Percentiles rank a stretch among this genome's conserved stretches.
phyloP scores from a whole-genome alignment of 53 echinoderm and acorn worm genomes.

The Temnopleurus reevesii region DNA sequence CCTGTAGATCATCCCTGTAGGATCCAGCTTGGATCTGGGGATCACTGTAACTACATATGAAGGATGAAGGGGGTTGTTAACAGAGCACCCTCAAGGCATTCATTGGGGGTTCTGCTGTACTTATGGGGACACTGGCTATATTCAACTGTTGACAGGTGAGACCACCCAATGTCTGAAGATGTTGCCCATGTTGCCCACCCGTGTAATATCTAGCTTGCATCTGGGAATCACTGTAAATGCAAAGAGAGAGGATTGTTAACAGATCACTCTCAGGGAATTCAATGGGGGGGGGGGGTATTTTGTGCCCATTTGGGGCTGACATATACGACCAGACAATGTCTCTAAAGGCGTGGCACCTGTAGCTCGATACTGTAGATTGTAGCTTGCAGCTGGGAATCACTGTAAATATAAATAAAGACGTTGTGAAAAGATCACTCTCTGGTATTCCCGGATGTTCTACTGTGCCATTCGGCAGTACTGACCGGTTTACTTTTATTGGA shows the following conservation, averaged over 20 bases:
- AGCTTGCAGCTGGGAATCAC: too few relatives aligned
- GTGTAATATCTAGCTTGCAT: not conserved
- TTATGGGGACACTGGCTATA: slow-evolving; percentile 61
- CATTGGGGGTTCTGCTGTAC: slow-evolving; percentile 54
- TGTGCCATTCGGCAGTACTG: too few relatives aligned
- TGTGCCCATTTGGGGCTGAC: slow-evolving; percentile 66
- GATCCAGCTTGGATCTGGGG: not conserved
- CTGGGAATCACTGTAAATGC: not conserved
- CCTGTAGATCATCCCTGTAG: not conserved
- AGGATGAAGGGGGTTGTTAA: too few relatives aligned
- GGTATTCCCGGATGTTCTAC: too few relatives aligned
- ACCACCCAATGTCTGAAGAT: slow-evolving; percentile 42
- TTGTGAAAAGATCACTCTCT: too few relatives aligned
- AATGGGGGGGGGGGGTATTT: slow-evolving; percentile 63
- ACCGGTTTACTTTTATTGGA: too few relatives aligned
- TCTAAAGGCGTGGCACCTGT: too few relatives aligned
- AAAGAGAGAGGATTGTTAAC: too few relatives aligned
- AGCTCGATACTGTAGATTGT: too few relatives aligned
- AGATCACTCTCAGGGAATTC: too few relatives aligned
- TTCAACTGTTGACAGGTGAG: slow-evolving; percentile 72
- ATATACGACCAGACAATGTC: too few relatives aligned
- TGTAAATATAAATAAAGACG: too few relatives aligned
- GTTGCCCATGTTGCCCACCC: slow-evolving; percentile 59
- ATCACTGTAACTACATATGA: not conserved
- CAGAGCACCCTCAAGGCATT: slow-evolving; percentile 66